A percentile compares a stretch with the other conserved stretches of the same genome.
phyloP scores from a whole-genome alignment of 2,888 invertebrate species.

The Anaspis maculata region DNA sequence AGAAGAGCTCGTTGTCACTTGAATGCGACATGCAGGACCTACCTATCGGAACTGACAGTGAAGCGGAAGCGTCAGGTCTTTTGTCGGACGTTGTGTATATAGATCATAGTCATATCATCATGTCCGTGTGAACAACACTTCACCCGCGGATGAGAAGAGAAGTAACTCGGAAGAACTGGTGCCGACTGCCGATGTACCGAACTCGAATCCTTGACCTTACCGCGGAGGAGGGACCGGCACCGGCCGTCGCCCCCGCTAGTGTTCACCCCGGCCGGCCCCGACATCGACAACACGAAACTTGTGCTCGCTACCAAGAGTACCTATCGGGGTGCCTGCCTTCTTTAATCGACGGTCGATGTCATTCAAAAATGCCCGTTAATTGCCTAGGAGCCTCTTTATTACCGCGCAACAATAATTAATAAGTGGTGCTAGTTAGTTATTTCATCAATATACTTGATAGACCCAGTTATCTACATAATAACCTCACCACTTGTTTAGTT shows the following conservation, averaged over 20 bases:
- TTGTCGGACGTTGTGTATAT: constrained; percentile 11
- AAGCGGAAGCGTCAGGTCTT: constrained; percentile 11
- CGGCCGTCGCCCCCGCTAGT: constrained; percentile 16
- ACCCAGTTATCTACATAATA: no score
- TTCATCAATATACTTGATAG: no score
- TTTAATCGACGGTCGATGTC: constrained; percentile 14
- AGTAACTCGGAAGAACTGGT: constrained; percentile 12
- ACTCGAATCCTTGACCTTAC: constrained; percentile 15
- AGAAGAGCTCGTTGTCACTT: constrained; percentile 6
- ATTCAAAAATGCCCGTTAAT: constrained; percentile 15
- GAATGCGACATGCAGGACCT: constrained; percentile 7
- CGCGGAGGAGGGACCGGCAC: constrained; percentile 15
- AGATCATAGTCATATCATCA: constrained; percentile 10
- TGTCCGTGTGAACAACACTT: constrained; percentile 14
- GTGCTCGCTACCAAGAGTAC: constrained; percentile 13
- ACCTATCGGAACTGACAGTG: constrained; percentile 5
- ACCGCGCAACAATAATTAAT: no score
- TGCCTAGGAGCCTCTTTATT: no score
- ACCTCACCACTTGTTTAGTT: no score
- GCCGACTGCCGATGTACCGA: constrained; percentile 6
- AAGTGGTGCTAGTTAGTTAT: no score
- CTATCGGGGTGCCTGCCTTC: no score
- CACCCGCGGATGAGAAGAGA: constrained; percentile 11
- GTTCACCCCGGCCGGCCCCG: no score
- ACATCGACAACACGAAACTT: constrained; percentile 15